phyloP scores from a whole-genome alignment of 2,113 vertebrate genomes.

The Dipodomys ordii region DNA sequence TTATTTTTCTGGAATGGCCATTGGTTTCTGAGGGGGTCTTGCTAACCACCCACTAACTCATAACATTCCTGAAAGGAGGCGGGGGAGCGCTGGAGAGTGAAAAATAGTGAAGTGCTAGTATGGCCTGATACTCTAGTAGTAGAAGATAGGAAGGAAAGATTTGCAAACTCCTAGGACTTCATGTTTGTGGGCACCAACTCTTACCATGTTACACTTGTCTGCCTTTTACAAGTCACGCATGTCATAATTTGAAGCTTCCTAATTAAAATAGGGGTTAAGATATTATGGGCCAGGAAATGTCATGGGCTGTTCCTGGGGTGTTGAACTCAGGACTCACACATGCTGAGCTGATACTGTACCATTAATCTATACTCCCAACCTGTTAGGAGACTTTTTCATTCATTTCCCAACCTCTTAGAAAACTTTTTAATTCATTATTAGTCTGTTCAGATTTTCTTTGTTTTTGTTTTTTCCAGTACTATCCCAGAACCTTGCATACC shows the following conservation, averaged over 20 bases:
- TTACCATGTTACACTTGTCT: background rate
- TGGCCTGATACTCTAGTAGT: background rate
- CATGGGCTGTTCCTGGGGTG: background rate
- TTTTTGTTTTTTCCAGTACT: background rate
- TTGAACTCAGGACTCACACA: background rate
- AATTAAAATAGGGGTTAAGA: no score
- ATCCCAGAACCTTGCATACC: no score
- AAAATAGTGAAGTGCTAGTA: background rate
- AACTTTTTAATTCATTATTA: background rate
- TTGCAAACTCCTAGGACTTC: constrained; percentile 4
- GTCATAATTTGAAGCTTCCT: no score
- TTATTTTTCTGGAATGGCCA: constrained; percentile 60
- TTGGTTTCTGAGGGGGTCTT: constrained; percentile 57
- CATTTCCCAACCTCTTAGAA: background rate
- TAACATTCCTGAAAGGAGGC: constrained; percentile 41
- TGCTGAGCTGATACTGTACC: background rate
- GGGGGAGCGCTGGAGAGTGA: constrained; percentile 5
- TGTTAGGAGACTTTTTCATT: background rate
- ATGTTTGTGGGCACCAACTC: background rate
- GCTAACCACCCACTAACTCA: constrained; percentile 53
- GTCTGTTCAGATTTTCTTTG: background rate
- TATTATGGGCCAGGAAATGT: background rate
- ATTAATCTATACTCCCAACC: background rate
- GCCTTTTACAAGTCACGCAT: no score
- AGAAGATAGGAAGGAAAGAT: background rate